Evolutionary conservation across 1,140 invertebrate genomes (phyloP).

Genomic region (Macrotrachela quadricornifera): DNA sequence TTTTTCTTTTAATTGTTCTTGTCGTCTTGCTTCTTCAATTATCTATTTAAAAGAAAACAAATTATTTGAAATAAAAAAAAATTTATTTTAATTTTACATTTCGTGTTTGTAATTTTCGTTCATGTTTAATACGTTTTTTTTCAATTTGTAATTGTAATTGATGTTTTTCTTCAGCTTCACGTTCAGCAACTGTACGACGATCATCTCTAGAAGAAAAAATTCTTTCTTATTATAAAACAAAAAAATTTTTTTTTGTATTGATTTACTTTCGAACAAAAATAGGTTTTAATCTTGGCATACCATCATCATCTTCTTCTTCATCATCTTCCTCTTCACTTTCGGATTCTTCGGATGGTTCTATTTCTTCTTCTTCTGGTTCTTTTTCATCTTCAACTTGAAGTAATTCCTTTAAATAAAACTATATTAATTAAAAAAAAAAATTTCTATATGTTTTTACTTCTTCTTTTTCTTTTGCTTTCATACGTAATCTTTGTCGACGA

Average conservation of each 20-base stretch:
- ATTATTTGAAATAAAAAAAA: neutral
- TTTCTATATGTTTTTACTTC: no score
- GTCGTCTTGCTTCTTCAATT: constrained; percentile 59
- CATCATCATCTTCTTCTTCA: constrained; percentile 36
- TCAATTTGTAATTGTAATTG: constrained; percentile 61
- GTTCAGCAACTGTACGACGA: constrained; percentile 76
- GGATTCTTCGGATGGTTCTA: constrained; percentile 25
- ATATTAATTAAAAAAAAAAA: no score
- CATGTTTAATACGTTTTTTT: constrained; percentile 52
- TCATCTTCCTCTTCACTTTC: constrained; percentile 53
- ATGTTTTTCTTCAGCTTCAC: constrained; percentile 61
- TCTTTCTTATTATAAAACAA: neutral
- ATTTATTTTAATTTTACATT: constrained; percentile 29
- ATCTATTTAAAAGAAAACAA: constrained; percentile 33
- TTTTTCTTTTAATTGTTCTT: constrained; percentile 36
- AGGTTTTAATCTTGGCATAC: constrained; percentile 72
- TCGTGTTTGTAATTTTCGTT: constrained; percentile 55
- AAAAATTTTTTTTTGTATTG: no score
- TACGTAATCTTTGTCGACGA: neutral
- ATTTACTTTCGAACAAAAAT: constrained; percentile 69
- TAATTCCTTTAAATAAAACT: constrained; percentile 25
- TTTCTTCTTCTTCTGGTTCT: constrained; percentile 32
- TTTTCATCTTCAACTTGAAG: constrained; percentile 43
- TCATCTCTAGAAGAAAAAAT: constrained; percentile 39
- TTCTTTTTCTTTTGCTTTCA: neutral